Conservation (phyloP, 2,113 vertebrate genomes). For the Echinops telfairi region DNA sequence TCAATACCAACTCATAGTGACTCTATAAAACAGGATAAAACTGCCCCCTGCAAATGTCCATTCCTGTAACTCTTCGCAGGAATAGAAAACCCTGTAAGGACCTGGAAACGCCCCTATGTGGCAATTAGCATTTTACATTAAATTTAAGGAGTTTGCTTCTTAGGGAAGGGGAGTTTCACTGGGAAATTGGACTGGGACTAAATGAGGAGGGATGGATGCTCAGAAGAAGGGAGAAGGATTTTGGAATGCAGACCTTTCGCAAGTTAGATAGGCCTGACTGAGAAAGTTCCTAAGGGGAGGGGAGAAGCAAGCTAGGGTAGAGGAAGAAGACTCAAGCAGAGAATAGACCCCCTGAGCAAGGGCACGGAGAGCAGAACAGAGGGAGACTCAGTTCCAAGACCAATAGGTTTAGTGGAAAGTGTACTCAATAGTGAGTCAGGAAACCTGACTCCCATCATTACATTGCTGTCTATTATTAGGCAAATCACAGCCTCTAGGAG, state of each 20-base stretch:
- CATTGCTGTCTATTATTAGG: not conserved
- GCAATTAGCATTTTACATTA: conserved; percentile 64
- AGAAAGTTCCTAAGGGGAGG: not conserved
- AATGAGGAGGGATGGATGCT: not conserved
- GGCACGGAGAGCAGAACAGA: not conserved
- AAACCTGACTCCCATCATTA: not conserved
- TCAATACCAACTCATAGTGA: too few relatives aligned
- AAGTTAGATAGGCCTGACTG: not conserved
- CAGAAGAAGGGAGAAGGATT: not conserved
- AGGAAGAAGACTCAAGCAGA: not conserved
- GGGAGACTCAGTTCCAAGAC: not conserved
- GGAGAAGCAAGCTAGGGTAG: not conserved
- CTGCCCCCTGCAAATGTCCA: too few relatives aligned
- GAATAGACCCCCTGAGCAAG: not conserved
- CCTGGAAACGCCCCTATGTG: not conserved
- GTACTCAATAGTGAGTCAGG: not conserved
- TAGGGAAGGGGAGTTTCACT: not conserved
- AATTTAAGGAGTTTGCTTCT: conserved; percentile 49
- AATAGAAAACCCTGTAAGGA: not conserved
- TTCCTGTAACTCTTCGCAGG: too few relatives aligned
- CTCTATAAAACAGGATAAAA: too few relatives aligned
- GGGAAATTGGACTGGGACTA: not conserved
- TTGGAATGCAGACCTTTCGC: not conserved
- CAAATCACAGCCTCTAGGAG: not conserved
- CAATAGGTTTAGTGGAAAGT: conserved; percentile 22